phyloP scores from a whole-genome alignment of 2,797 vertebrate species.

The Pangasius djambal region DNA sequence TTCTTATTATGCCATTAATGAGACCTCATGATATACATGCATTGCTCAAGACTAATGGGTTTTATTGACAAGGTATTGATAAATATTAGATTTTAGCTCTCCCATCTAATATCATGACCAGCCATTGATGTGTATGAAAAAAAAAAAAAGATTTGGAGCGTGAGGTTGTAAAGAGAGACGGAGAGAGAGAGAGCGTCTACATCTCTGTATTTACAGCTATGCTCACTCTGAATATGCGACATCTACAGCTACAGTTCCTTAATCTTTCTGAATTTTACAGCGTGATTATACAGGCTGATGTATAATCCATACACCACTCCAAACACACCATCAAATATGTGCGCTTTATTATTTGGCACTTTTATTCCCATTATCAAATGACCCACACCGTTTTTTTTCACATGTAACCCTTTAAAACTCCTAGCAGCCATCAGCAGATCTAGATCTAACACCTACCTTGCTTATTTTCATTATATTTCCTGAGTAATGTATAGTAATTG shows the following conservation, averaged over 20 bases:
- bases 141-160: background rate
- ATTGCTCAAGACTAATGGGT: conserved; percentile 10
- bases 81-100: background rate
- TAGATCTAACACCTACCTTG: background rate
- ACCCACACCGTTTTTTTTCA: background rate
- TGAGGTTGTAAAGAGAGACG: background rate
- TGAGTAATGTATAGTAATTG: background rate
- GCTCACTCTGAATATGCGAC: conserved; percentile 5
- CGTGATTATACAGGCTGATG: conserved; percentile 5
- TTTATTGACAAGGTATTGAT: background rate
- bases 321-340: conserved; percentile 18
- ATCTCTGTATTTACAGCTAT: conserved; percentile 6
- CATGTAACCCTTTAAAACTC: background rate
- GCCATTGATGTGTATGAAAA: background rate
- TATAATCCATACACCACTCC: conserved; percentile 11
- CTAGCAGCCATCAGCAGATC: background rate
- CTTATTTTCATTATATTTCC: too few relatives aligned
- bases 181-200: background rate
- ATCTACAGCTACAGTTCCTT: background rate
- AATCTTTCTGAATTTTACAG: conserved; percentile 25
- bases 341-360: conserved; percentile 6
- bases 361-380: conserved; percentile 7
- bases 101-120: background rate
- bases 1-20: background rate
- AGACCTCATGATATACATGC: background rate